Evolutionary conservation across 2,888 invertebrate genomes (phyloP), one percentile per base, ranked within the genome.

Genomic region (Tachina fera): DNA sequence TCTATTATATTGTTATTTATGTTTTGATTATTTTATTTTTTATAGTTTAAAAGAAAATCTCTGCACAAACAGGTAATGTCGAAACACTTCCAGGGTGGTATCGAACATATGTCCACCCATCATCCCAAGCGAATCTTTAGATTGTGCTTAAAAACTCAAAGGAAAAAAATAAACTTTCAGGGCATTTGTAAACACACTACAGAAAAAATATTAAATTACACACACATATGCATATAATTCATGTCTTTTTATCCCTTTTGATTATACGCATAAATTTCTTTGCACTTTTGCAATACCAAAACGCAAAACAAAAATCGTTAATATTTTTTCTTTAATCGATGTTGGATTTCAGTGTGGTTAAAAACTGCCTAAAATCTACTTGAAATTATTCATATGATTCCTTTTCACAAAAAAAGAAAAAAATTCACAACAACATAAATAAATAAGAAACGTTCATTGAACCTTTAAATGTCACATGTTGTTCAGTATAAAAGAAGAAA

Each of bases 1-100:
- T 84, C 61, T 67, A 71, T 71, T 60, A 81, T 68, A 77, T 85
- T 77, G 78, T 85, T 81, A 85, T 85, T 85, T 85, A 84, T 84
- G 84, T 81, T 84, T 84, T 81, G 81, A 84, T 84, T 85, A 84
- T 84, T 77, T 84, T 84, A 70, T 74, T 84, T 85, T 74, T 74
- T 63, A 63, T 39, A 47, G 53, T 63, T 71, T 47, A 41, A 71
- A 31, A 31, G 78, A 61, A 45, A 71, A 60, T 13, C 41, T 45
- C 43, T 1, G 9, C 45, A 65, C 49, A 72, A 77, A 77, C 77
- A 60, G 63, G 77, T 83, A 16, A 45, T 11, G 51, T 31, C 65
- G 41, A 71, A 51, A 75, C 81, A 75, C 74, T 51, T 72, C 83
- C 72, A 72, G 65, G 83, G 83, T 77, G 77, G 72, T 51, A 77